Conservation (phyloP, 23 tunicate genomes). For the Trididemnum clinides region DNA sequence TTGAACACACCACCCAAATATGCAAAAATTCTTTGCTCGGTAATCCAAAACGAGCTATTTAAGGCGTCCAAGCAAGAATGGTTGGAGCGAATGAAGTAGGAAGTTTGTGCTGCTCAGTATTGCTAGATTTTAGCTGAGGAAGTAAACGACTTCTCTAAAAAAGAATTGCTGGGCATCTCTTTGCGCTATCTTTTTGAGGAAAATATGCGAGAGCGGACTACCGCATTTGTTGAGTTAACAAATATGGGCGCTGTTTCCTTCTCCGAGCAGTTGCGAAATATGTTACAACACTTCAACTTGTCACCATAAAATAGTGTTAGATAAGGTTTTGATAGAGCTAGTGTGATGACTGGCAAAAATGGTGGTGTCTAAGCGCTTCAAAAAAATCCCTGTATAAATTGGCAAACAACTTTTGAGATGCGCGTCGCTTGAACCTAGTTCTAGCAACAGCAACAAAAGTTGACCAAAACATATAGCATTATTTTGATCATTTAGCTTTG, state of each 20-base stretch:
- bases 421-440: neutral
- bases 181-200: neutral
- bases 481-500: constrained; percentile 5
- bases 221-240: neutral
- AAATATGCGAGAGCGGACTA: neutral
- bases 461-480: neutral
- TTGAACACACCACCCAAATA: neutral
- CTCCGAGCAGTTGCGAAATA: neutral
- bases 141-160: neutral
- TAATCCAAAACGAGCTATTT: neutral
- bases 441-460: neutral
- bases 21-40: neutral
- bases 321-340: neutral
- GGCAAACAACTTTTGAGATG: neutral
- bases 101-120: constrained; percentile 10
- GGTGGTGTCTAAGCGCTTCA: neutral
- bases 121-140: neutral
- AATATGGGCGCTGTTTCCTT: neutral
- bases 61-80: neutral
- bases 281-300: neutral
- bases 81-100: neutral
- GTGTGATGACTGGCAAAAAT: neutral
- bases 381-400: neutral
- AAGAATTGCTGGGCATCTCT: neutral
- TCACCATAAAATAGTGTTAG: constrained; percentile 3